Conservation (phyloP, 2,888 invertebrate species). For the Caenorhabditis uteleia region DNA sequence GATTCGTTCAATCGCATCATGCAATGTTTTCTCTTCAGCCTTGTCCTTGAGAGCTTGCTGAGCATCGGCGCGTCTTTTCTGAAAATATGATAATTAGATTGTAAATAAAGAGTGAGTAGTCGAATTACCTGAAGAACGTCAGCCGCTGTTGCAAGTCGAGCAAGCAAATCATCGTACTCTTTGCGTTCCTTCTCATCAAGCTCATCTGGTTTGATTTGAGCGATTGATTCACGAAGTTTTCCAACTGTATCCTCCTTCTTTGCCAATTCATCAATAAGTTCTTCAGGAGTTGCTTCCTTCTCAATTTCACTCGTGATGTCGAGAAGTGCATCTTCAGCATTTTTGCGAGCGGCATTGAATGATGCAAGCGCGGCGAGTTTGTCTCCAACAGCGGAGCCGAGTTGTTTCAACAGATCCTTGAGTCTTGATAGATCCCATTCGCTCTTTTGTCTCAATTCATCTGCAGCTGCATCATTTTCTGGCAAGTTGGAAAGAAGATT, state of each 20-base stretch:
- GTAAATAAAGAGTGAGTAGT: neutral
- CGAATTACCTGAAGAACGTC: conserved; percentile 20
- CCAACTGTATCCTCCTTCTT: conserved; percentile 17
- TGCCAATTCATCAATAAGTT: conserved; percentile 16
- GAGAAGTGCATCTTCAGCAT: conserved; percentile 37
- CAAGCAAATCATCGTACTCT: conserved; percentile 33
- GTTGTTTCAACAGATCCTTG: conserved; percentile 33
- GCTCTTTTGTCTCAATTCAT: conserved; percentile 37
- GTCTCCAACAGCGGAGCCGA: conserved; percentile 41
- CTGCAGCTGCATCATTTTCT: conserved; percentile 16
- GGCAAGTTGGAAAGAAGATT: conserved; percentile 26
- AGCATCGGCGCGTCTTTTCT: conserved; percentile 28
- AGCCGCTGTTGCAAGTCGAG: conserved; percentile 33
- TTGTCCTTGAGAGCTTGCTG: conserved; percentile 28
- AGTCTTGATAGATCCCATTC: conserved; percentile 41
- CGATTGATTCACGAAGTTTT: conserved; percentile 15
- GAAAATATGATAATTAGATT: conserved; percentile 5
- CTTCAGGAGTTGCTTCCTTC: conserved; percentile 7
- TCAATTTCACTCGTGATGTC: conserved; percentile 17
- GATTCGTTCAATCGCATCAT: conserved; percentile 16
- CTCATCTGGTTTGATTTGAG: conserved; percentile 7
- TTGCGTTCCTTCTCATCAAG: conserved; percentile 31
- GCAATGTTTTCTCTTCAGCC: conserved; percentile 22
- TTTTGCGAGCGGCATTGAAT: conserved; percentile 42
- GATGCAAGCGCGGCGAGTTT: conserved; percentile 45